Percentiles rank a stretch among this genome's conserved stretches.
These are phyloP conservation scores for Oenanthe oenanthe DNA, from an alignment of 2,113 vertebrate species.

Conservation along the genomic window DNA sequence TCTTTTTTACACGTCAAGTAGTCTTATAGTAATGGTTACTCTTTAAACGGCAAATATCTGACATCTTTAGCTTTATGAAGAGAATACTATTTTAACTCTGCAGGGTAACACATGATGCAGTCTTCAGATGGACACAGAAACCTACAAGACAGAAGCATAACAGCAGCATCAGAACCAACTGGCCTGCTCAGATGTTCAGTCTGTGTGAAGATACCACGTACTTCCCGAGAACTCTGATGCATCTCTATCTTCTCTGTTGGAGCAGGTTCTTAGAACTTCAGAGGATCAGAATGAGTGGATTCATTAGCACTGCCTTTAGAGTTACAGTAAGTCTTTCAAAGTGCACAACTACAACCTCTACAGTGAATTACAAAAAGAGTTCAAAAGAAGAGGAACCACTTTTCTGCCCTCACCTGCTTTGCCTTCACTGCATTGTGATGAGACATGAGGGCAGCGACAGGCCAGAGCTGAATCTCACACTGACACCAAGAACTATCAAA, in stretches of 20 bases:
- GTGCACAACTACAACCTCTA: neutral
- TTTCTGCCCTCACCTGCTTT: neutral
- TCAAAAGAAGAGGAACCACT: neutral
- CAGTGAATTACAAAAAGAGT: neutral
- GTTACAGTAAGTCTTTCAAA: neutral
- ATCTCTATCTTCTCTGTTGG: neutral
- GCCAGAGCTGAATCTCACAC: rapidly evolving
- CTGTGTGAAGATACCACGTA: neutral
- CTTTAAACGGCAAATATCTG: neutral
- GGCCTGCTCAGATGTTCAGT: neutral
- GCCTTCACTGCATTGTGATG: too few relatives aligned
- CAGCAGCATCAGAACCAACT: neutral
- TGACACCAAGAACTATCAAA: neutral
- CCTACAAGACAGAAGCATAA: neutral
- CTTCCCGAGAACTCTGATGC: neutral
- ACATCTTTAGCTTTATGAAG: neutral
- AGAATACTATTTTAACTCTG: neutral
- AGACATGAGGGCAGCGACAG: rapidly evolving
- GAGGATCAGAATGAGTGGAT: neutral
- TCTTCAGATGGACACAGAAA: neutral
- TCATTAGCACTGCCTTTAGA: neutral
- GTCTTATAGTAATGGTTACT: neutral
- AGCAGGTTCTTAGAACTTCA: neutral
- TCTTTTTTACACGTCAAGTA: neutral
- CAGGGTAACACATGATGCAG: neutral